Evolutionary conservation across 2,113 vertebrate species (phyloP), one percentile per base, ranked within the genome.

Genomic region (Hippocampus barbouri): DNA sequence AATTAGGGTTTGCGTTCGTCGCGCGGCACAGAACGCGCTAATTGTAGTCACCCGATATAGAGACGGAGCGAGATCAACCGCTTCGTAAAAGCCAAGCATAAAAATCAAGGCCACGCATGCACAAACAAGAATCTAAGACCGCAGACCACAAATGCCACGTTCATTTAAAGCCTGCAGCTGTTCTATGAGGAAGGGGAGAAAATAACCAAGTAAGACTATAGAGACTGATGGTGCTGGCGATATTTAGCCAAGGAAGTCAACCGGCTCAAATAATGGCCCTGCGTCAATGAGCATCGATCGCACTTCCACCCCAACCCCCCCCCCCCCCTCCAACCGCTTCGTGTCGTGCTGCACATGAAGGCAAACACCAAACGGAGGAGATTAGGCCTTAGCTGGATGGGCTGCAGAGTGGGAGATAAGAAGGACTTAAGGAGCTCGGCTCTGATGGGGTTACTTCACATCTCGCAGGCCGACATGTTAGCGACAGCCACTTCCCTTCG

Each of bases 401-500:
- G 78, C 79, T 86, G 78, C 68, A 30, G 68, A 75, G 79, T 60
- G 2, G 60, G 70, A 83, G 87, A 87, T 90, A 90, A 91, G 89
- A 76, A 45, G 73, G 81, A 79, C 83, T 83, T 79, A 91, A 79
- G 59, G 75, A 83, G 84, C 82, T 82, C 77, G 68, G 68, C 79
- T 81, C 82, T 89, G 85, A 88, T 87, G 76, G 70, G 83, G 77
- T 87, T 77, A 75, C 79, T 83, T 79, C 88, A 78, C 87, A 87
- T 85, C 85, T 89, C 88, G 82, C 79, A 65, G 62, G 71, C 80
- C 79, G 72, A 76, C 85, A 78, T 62, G 80, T 86, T 64, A 75
- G 71, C 5, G 70, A 77, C 54, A 60, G 66, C 72, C 59, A 72
- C 79, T 67, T 71, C 78, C 73, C 77, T 70, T 47, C 65, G 71